Percentiles rank a stretch among this genome's conserved stretches.
Conservation (phyloP, 2,888 invertebrate species). For the Andricus curvator region DNA sequence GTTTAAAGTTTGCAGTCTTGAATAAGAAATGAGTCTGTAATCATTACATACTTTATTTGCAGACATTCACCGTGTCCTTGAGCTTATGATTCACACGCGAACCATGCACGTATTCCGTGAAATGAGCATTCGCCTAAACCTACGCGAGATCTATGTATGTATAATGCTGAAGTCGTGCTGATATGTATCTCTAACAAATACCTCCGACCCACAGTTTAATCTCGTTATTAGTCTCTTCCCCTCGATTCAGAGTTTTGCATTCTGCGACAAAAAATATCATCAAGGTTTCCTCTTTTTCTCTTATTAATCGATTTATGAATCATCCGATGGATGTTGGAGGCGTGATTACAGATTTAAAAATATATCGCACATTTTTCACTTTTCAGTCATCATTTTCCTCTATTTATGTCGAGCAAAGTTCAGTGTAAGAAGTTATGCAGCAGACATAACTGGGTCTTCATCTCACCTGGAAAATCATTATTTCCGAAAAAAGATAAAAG, state of each 20-base stretch:
- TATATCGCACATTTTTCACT: slow-evolving; percentile 11
- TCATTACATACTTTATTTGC: slow-evolving; percentile 11
- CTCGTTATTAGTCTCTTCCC: slow-evolving; percentile 33
- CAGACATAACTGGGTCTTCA: neutral
- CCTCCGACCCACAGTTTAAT: slow-evolving; percentile 26
- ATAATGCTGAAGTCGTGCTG: slow-evolving; percentile 25
- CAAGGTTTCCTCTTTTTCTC: slow-evolving; percentile 12
- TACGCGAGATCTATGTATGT: slow-evolving; percentile 44
- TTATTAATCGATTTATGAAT: slow-evolving; percentile 41
- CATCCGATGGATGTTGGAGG: slow-evolving; percentile 23
- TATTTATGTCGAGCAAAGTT: slow-evolving; percentile 15
- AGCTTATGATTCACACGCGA: slow-evolving; percentile 58
- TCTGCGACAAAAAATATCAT: slow-evolving; percentile 19
- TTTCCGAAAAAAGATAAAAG: neutral
- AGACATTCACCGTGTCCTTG: slow-evolving; percentile 46
- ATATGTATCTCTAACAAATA: slow-evolving; percentile 37
- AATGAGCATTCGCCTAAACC: slow-evolving; percentile 57
- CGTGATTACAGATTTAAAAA: slow-evolving; percentile 33
- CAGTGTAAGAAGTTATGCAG: neutral
- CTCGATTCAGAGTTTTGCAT: slow-evolving; percentile 24
- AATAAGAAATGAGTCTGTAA: neutral
- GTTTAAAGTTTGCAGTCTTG: neutral
- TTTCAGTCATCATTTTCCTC: neutral
- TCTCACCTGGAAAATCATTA: neutral
- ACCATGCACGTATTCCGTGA: slow-evolving; percentile 50